Base-by-base conservation (phyloP, 2,888 invertebrate species). In the Latheticus oryzae region DNA sequence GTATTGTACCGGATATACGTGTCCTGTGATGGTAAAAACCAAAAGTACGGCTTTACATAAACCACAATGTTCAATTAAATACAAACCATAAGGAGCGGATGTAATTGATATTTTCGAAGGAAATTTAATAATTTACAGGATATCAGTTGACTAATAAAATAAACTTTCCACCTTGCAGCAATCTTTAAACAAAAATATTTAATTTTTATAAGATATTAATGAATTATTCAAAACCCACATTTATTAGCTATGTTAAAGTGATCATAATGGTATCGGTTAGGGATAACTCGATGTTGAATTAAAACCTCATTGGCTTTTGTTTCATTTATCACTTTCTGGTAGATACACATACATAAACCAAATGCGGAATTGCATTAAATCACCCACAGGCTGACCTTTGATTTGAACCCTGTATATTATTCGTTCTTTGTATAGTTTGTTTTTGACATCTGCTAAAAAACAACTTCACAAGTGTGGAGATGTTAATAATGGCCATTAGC, bases 1-100 rank as follows among this genome's bases (percentile, higher is more conserved):
- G 53, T 53, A 37, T 53, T 43, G 53, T 53, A 53, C 53, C 42
- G 53, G 53, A 53, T 43, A 26, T 33, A 53, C 53, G 53, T 53
- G 53, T 11, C 15, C 19, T 1, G 8, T 15, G 8, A 26, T 28
- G 16, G 7, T 2, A 30, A 30, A 43, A 30, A 30, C 15, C 15
- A 33, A 33, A 33, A 12, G 28, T 28, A 28, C 9, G 23, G 11
- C 8, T 17, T 7, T 13, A 38, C 12, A 9, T 7, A 19, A 21
- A 38, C 38, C 38, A 38, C 38, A 38, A 23, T n/a, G n/a, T n/a
- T n/a, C 12, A 12, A 23, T 23, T 38, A 23, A 12, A 37, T 21
- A 37, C 26, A n/a, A 37, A 5, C 2, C 30, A 30, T 5, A 30
- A 3, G 13, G n/a, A 38, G 11, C 11, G 38, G 38, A 13, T 38